Conservation (phyloP, 2,888 invertebrate species). For the Lycaena phlaeas region DNA sequence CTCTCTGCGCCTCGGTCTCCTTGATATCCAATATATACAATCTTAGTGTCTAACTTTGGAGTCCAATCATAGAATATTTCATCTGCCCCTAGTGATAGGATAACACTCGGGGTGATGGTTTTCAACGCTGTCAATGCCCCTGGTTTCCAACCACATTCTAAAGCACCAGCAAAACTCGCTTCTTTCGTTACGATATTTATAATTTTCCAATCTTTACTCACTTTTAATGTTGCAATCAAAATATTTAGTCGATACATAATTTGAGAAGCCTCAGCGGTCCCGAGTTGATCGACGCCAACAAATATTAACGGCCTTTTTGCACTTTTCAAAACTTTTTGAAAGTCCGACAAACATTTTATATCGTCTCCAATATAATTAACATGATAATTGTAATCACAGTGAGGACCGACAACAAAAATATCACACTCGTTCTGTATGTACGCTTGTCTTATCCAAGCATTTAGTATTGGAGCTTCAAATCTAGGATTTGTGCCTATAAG, state of each 20-base stretch:
- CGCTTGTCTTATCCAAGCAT: conserved; percentile 93
- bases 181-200: conserved; percentile 94
- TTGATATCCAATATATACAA: conserved; percentile 95
- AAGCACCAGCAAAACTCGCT: conserved; percentile 93
- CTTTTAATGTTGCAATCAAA: conserved; percentile 19
- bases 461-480: conserved; percentile 96
- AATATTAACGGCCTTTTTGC: conserved; percentile 51
- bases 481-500: conserved; percentile 97
- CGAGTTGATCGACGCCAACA: conserved; percentile 43
- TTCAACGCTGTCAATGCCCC: conserved; percentile 75
- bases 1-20: conserved; percentile 93
- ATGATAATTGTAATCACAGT: conserved; percentile 89
- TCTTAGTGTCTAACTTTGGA: conserved; percentile 82
- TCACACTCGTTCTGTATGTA: conserved; percentile 91
- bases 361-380: conserved; percentile 40
- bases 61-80: conserved; percentile 82
- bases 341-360: conserved; percentile 24
- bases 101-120: conserved; percentile 78
- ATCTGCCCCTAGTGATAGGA: conserved; percentile 95
- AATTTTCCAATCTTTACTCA: conserved; percentile 50
- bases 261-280: conserved; percentile 21
- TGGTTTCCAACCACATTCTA: conserved; percentile 94
- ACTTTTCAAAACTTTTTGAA: conserved; percentile 20
- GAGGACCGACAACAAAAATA: conserved; percentile 89
- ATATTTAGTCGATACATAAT: conserved; percentile 32